phyloP scores from a whole-genome alignment of 1,140 invertebrate genomes.

The Cyphomyrmex costatus region DNA sequence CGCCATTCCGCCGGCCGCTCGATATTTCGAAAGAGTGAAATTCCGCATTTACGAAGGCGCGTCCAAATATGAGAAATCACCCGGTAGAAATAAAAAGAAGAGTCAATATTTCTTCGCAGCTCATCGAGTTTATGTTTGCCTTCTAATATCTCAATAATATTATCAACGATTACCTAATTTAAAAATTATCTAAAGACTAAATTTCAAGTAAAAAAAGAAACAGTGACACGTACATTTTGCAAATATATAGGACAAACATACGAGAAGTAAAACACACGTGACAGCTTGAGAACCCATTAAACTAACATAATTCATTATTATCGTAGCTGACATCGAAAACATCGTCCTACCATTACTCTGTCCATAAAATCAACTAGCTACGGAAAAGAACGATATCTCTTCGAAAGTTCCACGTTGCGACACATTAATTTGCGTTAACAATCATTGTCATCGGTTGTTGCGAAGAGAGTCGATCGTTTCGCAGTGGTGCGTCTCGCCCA shows the following conservation, averaged over 20 bases:
- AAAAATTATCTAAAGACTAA: slow-evolving; percentile 19
- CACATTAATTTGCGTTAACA: slow-evolving; percentile 36
- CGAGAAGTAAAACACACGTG: slow-evolving; percentile 6
- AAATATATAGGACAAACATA: not conserved
- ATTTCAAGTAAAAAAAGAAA: not conserved
- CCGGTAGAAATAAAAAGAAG: not conserved
- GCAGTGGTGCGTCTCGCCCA: slow-evolving; percentile 18
- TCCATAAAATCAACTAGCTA: slow-evolving; percentile 9
- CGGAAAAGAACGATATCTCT: not conserved
- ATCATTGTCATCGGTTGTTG: slow-evolving; percentile 18
- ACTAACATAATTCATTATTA: slow-evolving; percentile 27
- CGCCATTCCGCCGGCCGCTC: slow-evolving; percentile 53
- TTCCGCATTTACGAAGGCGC: slow-evolving; percentile 57
- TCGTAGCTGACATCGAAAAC: slow-evolving; percentile 17
- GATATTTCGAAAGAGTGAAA: slow-evolving; percentile 55
- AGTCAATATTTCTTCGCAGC: slow-evolving; percentile 19
- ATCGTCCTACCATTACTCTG: not conserved
- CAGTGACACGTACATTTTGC: not conserved
- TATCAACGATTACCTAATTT: not conserved
- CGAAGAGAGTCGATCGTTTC: slow-evolving; percentile 45
- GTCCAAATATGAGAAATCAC: slow-evolving; percentile 62
- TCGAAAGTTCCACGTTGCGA: not conserved
- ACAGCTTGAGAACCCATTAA: slow-evolving; percentile 19
- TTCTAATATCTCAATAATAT: not conserved
- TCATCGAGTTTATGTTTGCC: not conserved